These are phyloP conservation scores for Acanthurus lineatus DNA, from an alignment of 2,797 vertebrate species.

Conservation along the genomic window DNA sequence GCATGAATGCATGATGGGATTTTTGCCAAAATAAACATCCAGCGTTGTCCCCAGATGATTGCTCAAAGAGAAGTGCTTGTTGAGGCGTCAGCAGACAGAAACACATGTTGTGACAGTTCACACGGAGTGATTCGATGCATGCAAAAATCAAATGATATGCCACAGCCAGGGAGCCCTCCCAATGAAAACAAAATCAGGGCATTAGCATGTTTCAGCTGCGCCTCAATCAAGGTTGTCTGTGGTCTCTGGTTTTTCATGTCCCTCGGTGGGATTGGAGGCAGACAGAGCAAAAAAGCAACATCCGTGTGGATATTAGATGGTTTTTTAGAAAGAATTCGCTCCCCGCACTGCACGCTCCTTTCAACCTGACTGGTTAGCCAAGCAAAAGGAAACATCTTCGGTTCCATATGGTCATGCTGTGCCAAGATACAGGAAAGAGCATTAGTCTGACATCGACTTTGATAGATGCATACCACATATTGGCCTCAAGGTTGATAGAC, in stretches of 20 bases:
- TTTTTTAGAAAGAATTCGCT: slow-evolving; percentile 52
- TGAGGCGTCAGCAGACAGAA: slow-evolving; percentile 74
- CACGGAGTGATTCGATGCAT: slow-evolving; percentile 77
- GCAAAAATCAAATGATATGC: slow-evolving; percentile 84
- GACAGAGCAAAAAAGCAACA: slow-evolving; percentile 65
- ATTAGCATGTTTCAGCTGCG: slow-evolving; percentile 86
- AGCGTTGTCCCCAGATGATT: slow-evolving; percentile 75
- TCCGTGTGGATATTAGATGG: slow-evolving; percentile 67
- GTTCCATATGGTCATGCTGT: slow-evolving; percentile 76
- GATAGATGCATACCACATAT: slow-evolving; percentile 53
- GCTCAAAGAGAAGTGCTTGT: slow-evolving; percentile 75
- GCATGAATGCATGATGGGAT: slow-evolving; percentile 77
- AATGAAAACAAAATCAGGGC: slow-evolving; percentile 82
- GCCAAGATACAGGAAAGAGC: slow-evolving; percentile 68
- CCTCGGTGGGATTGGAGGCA: slow-evolving; percentile 71
- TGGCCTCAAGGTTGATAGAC: slow-evolving; percentile 56
- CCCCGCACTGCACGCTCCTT: slow-evolving; percentile 43
- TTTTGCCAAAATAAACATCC: slow-evolving; percentile 79
- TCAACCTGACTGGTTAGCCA: slow-evolving; percentile 72
- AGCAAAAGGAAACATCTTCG: slow-evolving; percentile 67
- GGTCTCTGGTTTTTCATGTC: slow-evolving; percentile 75
- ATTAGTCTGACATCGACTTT: slow-evolving; percentile 57
- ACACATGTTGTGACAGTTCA: slow-evolving; percentile 82
- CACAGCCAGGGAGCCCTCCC: slow-evolving; percentile 76
- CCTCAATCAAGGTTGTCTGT: slow-evolving; percentile 79